A percentile compares a stretch with the other conserved stretches of the same genome.
Conservation (phyloP, 2,113 vertebrate genomes). For the Hepsetus odoe region DNA sequence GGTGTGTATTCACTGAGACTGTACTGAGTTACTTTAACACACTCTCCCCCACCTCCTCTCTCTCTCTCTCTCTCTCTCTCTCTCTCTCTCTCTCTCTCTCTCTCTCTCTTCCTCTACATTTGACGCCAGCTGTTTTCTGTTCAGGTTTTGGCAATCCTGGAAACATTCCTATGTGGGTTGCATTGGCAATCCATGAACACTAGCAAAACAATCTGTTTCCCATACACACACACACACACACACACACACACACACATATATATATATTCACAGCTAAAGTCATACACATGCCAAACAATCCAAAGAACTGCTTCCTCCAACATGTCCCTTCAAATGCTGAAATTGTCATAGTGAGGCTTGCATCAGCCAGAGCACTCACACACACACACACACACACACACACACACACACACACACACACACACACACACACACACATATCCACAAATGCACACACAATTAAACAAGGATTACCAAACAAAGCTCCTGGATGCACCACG, state of each 20-base stretch:
- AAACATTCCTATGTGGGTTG: constrained; percentile 50
- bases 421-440: constrained; percentile 32
- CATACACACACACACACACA: constrained; percentile 35
- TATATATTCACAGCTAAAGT: constrained; percentile 20
- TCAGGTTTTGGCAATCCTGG: constrained; percentile 43
- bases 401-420: constrained; percentile 20
- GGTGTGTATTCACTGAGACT: constrained; percentile 41
- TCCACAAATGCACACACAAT: constrained; percentile 46
- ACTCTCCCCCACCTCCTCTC: not conserved
- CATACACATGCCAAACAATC: not conserved
- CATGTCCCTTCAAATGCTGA: constrained; percentile 15
- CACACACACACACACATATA: constrained; percentile 37
- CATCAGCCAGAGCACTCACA: not conserved
- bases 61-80: constrained; percentile 15
- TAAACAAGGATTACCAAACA: constrained; percentile 56
- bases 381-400: constrained; percentile 40
- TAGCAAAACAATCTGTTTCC: constrained; percentile 41
- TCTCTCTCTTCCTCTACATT: constrained; percentile 12
- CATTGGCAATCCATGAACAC: constrained; percentile 34
- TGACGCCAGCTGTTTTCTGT: constrained; percentile 51
- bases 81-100: not conserved
- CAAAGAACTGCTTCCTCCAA: not conserved
- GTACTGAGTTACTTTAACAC: constrained; percentile 7
- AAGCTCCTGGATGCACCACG: constrained; percentile 50
- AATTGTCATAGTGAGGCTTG: constrained; percentile 38